Evolutionary conservation across 2,888 invertebrate species (phyloP).

Genomic region (Ectropis crepuscularia): DNA sequence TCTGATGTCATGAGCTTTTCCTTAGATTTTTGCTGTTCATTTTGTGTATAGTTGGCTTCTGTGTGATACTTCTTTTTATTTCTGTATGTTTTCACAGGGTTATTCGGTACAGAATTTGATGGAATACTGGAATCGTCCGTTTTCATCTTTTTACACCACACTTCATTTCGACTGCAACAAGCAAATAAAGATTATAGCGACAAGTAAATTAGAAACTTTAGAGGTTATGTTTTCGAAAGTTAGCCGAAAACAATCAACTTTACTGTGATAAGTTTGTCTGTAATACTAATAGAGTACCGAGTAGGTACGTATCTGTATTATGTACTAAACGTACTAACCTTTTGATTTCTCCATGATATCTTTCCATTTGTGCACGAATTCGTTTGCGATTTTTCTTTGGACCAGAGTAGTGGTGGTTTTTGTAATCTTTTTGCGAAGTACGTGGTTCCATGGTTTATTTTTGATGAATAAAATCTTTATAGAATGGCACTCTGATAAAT

Average conservation of each 20-base stretch:
- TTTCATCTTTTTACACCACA: slow-evolving; percentile 6
- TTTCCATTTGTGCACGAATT: slow-evolving; percentile 4
- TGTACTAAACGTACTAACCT: background rate
- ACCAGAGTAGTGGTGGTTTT: slow-evolving; percentile 2
- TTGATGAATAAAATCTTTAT: background rate
- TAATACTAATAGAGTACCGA: background rate
- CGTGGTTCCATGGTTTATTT: background rate
- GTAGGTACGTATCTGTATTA: slow-evolving; percentile 1
- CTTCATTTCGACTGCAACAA: slow-evolving; percentile 10
- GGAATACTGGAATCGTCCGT: slow-evolving; percentile 1
- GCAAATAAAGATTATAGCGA: background rate
- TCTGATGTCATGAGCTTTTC: background rate
- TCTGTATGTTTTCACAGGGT: slow-evolving; percentile 6
- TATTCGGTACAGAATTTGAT: slow-evolving; percentile 1
- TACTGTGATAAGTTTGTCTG: slow-evolving; percentile 1
- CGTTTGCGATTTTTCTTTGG: slow-evolving; percentile 4
- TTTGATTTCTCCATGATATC: slow-evolving; percentile 5
- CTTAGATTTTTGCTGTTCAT: slow-evolving; percentile 5
- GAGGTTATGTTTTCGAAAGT: slow-evolving; percentile 3
- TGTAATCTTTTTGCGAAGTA: slow-evolving; percentile 1
- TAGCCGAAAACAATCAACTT: slow-evolving; percentile 4
- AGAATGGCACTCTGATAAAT: slow-evolving; percentile 4
- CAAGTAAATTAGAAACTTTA: slow-evolving; percentile 3
- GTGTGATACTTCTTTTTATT: slow-evolving; percentile 4
- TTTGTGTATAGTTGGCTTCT: slow-evolving; percentile 4